Conservation (phyloP, 2,113 vertebrate species). For the Leucoraja erinaceus region DNA sequence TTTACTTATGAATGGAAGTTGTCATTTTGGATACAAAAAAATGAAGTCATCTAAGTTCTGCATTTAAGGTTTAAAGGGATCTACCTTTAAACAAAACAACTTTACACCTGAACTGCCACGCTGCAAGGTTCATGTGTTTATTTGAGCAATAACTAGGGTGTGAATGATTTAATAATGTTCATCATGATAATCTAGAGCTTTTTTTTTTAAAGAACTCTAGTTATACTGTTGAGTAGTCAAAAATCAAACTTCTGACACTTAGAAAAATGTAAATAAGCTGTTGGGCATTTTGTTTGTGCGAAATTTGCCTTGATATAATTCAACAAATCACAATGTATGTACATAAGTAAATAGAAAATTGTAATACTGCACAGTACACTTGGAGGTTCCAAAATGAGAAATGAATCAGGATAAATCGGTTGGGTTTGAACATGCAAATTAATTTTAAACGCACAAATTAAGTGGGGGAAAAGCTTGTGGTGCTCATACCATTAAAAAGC, state of each 20-base stretch:
- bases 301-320: conserved; percentile 18
- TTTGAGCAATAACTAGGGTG: conserved; percentile 30
- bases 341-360: conserved; percentile 5
- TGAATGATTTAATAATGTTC: conserved; percentile 16
- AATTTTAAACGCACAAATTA: conserved; percentile 19
- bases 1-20: conserved; percentile 5
- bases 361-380: conserved; percentile 8
- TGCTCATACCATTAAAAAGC: not conserved
- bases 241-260: conserved; percentile 28
- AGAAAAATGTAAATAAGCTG: conserved; percentile 25
- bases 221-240: conserved; percentile 27
- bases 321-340: conserved; percentile 10
- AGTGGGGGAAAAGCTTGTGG: conserved; percentile 18
- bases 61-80: conserved; percentile 10
- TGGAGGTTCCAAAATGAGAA: conserved; percentile 22
- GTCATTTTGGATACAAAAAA: conserved; percentile 22
- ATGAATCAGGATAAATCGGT: not conserved
- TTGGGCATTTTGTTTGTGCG: conserved; percentile 22
- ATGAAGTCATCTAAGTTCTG: conserved; percentile 32
- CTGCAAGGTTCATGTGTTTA: conserved; percentile 17
- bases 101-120: conserved; percentile 26
- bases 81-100: conserved; percentile 18
- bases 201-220: conserved; percentile 17
- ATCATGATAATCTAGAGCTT: not conserved
- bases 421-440: conserved; percentile 14